Evolutionary conservation across 2,888 invertebrate species (phyloP).

Genomic region (Kryphioiulus occultus): DNA sequence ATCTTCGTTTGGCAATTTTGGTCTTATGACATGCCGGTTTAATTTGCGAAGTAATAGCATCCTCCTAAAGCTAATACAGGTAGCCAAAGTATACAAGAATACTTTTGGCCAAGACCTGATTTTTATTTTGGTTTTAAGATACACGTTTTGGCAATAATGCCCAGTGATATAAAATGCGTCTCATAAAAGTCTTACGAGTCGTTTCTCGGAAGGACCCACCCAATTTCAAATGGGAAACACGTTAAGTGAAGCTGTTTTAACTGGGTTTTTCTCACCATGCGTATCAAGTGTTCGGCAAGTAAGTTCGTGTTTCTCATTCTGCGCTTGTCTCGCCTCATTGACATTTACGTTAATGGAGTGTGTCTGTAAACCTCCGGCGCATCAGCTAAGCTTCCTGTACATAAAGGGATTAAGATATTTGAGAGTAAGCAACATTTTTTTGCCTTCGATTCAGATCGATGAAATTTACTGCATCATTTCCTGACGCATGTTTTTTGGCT

Average conservation of each 20-base stretch:
- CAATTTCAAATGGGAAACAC: neutral
- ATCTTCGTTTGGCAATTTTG: too few species aligned
- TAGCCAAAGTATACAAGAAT: too few species aligned
- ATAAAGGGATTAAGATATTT: constrained; percentile 20
- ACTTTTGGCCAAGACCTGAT: too few species aligned
- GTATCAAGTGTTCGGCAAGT: neutral
- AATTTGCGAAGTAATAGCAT: too few species aligned
- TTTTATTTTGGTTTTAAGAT: too few species aligned
- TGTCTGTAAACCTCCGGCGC: neutral
- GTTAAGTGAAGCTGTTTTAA: neutral
- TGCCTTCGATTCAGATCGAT: neutral
- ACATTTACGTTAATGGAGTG: neutral
- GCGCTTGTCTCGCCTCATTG: neutral
- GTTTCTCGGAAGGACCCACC: neutral
- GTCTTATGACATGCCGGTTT: too few species aligned
- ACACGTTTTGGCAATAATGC: neutral
- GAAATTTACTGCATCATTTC: neutral
- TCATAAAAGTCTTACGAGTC: neutral
- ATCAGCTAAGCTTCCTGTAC: constrained; percentile 8
- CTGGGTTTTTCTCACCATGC: neutral
- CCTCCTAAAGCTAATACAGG: too few species aligned
- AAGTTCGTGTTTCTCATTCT: neutral
- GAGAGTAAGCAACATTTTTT: constrained; percentile 28
- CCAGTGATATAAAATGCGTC: neutral
- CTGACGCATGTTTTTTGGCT: neutral